phyloP scores from a whole-genome alignment of 2,888 invertebrate species.

The Agrotis exclamationis region DNA sequence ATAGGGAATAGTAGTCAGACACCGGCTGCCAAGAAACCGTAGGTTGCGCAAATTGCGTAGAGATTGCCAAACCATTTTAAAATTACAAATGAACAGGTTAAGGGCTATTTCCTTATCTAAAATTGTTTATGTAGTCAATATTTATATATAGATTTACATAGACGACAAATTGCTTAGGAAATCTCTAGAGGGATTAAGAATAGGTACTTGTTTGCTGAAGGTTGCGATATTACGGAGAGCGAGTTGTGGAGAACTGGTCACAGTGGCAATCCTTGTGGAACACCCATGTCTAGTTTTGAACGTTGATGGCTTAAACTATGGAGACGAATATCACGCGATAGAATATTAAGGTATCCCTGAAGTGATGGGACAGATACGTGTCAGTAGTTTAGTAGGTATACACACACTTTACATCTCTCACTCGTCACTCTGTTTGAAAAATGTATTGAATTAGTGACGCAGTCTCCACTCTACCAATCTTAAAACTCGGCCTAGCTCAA shows the following conservation, averaged over 20 bases:
- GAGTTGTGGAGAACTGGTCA: background rate
- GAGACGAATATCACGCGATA: background rate
- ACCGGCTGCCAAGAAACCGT: conserved; percentile 37
- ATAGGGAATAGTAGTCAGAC: conserved; percentile 53
- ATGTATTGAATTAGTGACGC: no score
- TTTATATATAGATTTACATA: conserved; percentile 14
- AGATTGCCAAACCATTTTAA: conserved; percentile 51
- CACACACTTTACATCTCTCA: background rate
- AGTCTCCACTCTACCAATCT: background rate
- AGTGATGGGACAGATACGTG: background rate
- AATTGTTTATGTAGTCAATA: conserved; percentile 33
- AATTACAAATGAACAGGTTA: conserved; percentile 53
- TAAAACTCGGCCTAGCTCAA: conserved; percentile 12
- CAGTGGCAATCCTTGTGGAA: conserved; percentile 10
- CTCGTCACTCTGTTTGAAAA: background rate
- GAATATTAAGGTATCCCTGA: background rate
- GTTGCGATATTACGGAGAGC: no score
- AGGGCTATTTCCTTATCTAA: conserved; percentile 54
- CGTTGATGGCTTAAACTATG: background rate
- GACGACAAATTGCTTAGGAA: background rate
- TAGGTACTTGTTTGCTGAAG: conserved; percentile 3
- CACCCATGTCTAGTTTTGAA: background rate
- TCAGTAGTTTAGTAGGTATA: background rate
- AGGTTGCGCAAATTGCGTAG: conserved; percentile 53
- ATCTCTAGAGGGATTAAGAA: background rate